These are phyloP conservation scores for Lycaon pictus DNA, from an alignment of 2,113 vertebrate genomes.

Conservation along the genomic window DNA sequence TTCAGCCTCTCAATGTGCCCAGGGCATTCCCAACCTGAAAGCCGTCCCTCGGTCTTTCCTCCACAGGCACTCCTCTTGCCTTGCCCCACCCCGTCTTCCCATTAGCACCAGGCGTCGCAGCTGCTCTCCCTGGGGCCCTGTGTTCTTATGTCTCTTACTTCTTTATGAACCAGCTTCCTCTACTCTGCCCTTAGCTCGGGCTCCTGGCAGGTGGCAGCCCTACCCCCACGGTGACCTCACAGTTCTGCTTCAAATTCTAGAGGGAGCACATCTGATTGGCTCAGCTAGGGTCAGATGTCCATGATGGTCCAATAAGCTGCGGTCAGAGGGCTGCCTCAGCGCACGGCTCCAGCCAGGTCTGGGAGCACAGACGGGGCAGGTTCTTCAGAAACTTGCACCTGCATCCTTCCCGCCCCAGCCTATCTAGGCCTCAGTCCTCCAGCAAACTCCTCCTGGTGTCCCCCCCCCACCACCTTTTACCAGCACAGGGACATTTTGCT, in stretches of 20 bases:
- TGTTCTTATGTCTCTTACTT: neutral
- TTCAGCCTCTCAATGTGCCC: neutral
- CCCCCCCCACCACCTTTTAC: neutral
- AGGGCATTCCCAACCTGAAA: neutral
- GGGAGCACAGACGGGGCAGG: neutral
- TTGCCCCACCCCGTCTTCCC: neutral
- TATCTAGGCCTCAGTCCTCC: neutral
- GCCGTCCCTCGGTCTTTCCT: neutral
- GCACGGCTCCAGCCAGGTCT: neutral
- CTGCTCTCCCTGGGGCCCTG: neutral
- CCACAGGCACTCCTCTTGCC: neutral
- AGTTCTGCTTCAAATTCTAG: neutral
- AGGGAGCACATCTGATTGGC: neutral
- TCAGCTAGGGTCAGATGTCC: neutral
- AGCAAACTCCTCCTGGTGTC: neutral
- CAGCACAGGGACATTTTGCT: neutral
- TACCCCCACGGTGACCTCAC: neutral
- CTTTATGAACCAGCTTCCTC: conserved; percentile 8
- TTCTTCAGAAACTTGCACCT: neutral
- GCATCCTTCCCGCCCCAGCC: neutral
- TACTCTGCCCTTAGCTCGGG: neutral
- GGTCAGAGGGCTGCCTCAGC: neutral
- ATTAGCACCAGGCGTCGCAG: neutral
- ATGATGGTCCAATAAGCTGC: neutral
- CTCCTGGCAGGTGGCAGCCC: neutral